Percentiles rank a stretch among this genome's conserved stretches.
These are phyloP conservation scores for Drosophila birchii DNA, from an alignment of 2,888 invertebrate species.

Conservation along the genomic window DNA sequence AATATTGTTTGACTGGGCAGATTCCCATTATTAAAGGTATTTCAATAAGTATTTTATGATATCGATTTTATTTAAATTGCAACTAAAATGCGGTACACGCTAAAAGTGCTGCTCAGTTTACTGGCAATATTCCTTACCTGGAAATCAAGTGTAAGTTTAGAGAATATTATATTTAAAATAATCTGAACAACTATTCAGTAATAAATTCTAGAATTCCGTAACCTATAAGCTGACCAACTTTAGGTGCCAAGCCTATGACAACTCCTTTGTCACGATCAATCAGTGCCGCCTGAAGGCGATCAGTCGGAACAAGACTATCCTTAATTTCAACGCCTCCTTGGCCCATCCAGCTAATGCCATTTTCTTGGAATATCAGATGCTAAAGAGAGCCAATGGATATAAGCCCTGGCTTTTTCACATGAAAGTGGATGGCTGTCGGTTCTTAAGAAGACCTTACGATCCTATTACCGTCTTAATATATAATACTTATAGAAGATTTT, in stretches of 20 bases:
- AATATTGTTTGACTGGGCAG: background rate
- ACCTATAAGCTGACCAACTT: slow-evolving; percentile 51
- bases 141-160: slow-evolving; percentile 11
- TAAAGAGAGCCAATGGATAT: slow-evolving; percentile 48
- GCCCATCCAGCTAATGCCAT: slow-evolving; percentile 23
- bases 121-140: slow-evolving; percentile 1
- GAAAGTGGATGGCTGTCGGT: slow-evolving; percentile 45
- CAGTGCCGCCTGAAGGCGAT: slow-evolving; percentile 54
- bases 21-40: background rate
- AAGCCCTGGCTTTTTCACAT: slow-evolving; percentile 45
- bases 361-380: slow-evolving; percentile 1
- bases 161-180: background rate
- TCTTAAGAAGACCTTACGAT: slow-evolving; percentile 28
- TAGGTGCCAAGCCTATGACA: slow-evolving; percentile 42
- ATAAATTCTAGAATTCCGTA: slow-evolving; percentile 26
- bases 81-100: background rate
- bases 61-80: background rate
- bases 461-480: slow-evolving; percentile 30
- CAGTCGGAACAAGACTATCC: slow-evolving; percentile 27
- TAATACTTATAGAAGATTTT: slow-evolving; percentile 14
- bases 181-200: background rate
- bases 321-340: slow-evolving; percentile 38
- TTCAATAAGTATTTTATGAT: background rate
- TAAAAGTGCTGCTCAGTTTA: background rate
- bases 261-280: slow-evolving; percentile 44